Base-by-base conservation (phyloP, 2,797 vertebrate genomes). In the Channa striata region DNA sequence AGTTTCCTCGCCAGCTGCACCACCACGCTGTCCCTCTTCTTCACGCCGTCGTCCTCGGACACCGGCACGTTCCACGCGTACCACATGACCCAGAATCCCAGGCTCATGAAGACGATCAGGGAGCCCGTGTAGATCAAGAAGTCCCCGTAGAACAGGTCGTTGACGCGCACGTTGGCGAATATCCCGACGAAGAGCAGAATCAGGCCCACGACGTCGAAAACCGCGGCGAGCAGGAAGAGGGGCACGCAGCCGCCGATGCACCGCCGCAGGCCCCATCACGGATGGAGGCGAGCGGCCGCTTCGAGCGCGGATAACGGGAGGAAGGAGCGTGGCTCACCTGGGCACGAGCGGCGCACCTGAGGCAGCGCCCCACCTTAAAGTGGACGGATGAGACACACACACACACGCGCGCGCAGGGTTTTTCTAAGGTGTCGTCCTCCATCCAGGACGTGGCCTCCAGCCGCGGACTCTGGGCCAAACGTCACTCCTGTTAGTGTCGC, bases 71-170 rank as follows among this genome's bases (percentile, higher is more conserved):
- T 96, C 1, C 93, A 90, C 53, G 90, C 65, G 80, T 94, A 95
- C 95, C 95, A 96, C 79, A 93, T 74, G 44, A 95, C 54, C 95
- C 95, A 95, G 64, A 57, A 81, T 37, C 59, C 87, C 62, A 95
- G 75, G 76, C 95, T 95, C 78, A 76, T 1, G 88, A 95, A 94
- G 14, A 95, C 3, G 11, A 94, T 0, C 12, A 96, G 74, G 0
- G 91, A 79, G 40, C 95, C 95, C 16, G 77, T 84, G 92, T 94
- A 93, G 83, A 95, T 92, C 7, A 96, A 62, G 60, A 95, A 95
- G 78, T 96, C 95, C 0, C 94, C 94, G 11, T 95, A 95, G 4
- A 92, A 93, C 21, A 69, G 78, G 1, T 87, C 93, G 3, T 57
- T n/a, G 17, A 84, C 0, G 52, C 86, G 85, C 80, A 93, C 23